Base-by-base conservation (phyloP, 2,797 vertebrate genomes). In the Euphonia xanthogaster region DNA sequence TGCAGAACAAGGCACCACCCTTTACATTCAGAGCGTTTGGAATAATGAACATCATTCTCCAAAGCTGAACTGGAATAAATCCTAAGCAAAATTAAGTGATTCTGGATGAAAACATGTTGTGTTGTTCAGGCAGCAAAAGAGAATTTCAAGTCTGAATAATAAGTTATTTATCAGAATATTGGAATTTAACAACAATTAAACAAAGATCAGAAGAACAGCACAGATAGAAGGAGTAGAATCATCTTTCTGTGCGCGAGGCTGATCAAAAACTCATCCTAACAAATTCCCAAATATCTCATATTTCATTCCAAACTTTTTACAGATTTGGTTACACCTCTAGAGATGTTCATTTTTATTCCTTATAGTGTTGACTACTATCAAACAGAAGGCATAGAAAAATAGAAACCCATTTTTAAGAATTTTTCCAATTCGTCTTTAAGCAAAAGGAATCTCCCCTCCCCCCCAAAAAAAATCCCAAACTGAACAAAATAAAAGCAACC, bases 321-420 rank as follows among this genome's bases (percentile, higher is more conserved):
- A 61, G 15, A 9, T 23, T 57, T 84, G 12, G 18, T 76, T 39
- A 65, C 7, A 54, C 5, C 7, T 45, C 53, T 50, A 23, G 3
- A 50, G 14, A 45, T 48, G 15, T 50, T 84, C 7, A 45, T 48
- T 9, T 55, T 65, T 57, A 45, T 20, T 71, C 42, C 47, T 47
- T 65, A 45, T 7, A 40, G 3, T 39, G 39, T 27, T 66, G 23
- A 6, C 48, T 23, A 28, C 33, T 85, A 54, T 37, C 55, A 90
- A 93, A 93, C 20, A 82, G 39, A 95, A 95, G 61, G 18, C 28
- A 42, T 12, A 37, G 12, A 86, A 86, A 92, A 68, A 10, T 45
- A 76, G n/a, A 58, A 55, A 37, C 3, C 4, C 8, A 22, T 50
- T 60, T 75, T 14, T 5, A 0, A 19, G n/a, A 71, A 7, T 9